Conservation (phyloP, 2,113 vertebrate species). For the Miniopterus natalensis region DNA sequence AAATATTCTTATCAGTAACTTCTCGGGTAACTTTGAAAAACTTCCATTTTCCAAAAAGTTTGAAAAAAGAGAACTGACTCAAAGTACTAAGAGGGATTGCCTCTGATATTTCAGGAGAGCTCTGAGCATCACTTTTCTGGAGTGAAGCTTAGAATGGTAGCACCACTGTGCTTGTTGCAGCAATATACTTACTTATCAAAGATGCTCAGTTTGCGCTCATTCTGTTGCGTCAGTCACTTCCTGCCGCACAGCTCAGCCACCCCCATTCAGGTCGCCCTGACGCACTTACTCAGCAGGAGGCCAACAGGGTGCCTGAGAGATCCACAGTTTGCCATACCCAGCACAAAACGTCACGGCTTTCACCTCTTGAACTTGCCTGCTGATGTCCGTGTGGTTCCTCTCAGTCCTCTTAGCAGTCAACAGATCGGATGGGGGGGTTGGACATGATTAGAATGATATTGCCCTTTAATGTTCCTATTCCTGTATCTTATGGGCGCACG, state of each 20-base stretch:
- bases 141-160: not conserved
- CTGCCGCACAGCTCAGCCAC: not conserved
- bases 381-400: not conserved
- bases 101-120: not conserved
- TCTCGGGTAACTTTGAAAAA: not conserved
- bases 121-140: not conserved
- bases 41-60: not conserved
- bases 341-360: not conserved
- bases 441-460: not conserved
- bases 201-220: not conserved
- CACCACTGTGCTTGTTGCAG: not conserved
- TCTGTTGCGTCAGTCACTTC: not conserved
- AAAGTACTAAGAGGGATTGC: not conserved
- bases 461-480: not conserved
- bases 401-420: not conserved
- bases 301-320: not conserved
- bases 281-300: not conserved
- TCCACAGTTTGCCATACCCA: not conserved
- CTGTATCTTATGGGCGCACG: not conserved
- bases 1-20: conserved; percentile 1
- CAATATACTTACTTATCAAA: not conserved
- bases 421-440: not conserved
- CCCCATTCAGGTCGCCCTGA: not conserved
- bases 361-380: not conserved
- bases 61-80: not conserved